phyloP scores from a whole-genome alignment of 2,888 invertebrate genomes.

The Caenorhabditis uteleia region DNA sequence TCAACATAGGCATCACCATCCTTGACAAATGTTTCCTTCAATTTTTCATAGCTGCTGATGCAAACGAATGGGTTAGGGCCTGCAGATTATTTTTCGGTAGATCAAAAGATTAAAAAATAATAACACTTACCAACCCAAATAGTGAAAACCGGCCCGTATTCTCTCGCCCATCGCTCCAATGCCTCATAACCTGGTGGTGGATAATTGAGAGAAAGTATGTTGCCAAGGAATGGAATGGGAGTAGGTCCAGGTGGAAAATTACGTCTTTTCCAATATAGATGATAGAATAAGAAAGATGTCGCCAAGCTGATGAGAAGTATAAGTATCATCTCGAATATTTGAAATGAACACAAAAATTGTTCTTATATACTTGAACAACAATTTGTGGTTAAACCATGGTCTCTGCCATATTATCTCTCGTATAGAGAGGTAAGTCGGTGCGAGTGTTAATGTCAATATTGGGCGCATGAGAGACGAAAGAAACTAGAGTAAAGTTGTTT shows the following conservation, averaged over 20 bases:
- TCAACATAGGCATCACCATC: conserved; percentile 44
- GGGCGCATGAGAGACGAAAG: too few species aligned
- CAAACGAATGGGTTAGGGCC: conserved; percentile 30
- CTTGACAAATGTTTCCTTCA: conserved; percentile 42
- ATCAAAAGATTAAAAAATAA: too few species aligned
- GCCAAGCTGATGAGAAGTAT: too few species aligned
- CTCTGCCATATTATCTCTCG: too few species aligned
- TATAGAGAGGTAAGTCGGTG: too few species aligned
- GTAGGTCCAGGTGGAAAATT: conserved; percentile 42
- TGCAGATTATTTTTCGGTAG: too few species aligned
- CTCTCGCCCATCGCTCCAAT: conserved; percentile 16
- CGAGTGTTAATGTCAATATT: too few species aligned
- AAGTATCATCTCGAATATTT: too few species aligned
- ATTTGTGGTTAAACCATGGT: too few species aligned
- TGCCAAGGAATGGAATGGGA: conserved; percentile 36
- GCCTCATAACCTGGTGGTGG: conserved; percentile 35
- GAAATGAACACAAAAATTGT: too few species aligned
- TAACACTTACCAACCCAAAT: conserved; percentile 31
- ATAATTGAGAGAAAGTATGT: conserved; percentile 13
- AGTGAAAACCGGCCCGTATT: conserved; percentile 39
- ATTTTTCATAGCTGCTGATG: conserved; percentile 26
- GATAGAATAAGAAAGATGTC: conserved; percentile 33
- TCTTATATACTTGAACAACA: too few species aligned
- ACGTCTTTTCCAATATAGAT: conserved; percentile 40
- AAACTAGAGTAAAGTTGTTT: too few species aligned